phyloP scores from a whole-genome alignment of 2,888 invertebrate genomes.

The Melinaea marsaeus region DNA sequence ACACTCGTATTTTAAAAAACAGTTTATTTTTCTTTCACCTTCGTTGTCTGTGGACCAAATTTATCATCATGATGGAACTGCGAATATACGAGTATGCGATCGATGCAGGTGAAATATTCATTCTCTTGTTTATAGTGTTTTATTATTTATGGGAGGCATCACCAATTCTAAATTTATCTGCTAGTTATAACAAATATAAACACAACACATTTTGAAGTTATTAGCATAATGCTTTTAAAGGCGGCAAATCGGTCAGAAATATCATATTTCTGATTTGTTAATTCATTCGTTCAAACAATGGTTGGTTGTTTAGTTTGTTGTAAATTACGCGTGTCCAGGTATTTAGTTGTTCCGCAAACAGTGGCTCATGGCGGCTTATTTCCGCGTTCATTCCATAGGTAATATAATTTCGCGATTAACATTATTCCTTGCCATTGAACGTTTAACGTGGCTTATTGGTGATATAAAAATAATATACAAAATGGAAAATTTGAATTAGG shows the following conservation, averaged over 20 bases:
- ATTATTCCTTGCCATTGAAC: not conserved
- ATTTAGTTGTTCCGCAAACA: constrained; percentile 15
- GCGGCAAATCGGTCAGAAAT: constrained; percentile 1
- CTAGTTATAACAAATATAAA: too few relatives aligned
- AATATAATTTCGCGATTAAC: not conserved
- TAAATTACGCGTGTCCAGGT: constrained; percentile 25
- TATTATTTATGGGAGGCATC: too few relatives aligned
- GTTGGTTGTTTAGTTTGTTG: constrained; percentile 13
- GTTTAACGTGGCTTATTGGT: not conserved
- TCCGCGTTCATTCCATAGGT: constrained; percentile 4
- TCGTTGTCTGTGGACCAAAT: constrained; percentile 1
- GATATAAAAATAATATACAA: too few relatives aligned
- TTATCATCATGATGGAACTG: not conserved
- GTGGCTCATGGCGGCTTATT: not conserved
- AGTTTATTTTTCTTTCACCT: not conserved
- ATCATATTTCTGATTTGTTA: constrained; percentile 3
- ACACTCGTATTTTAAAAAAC: not conserved
- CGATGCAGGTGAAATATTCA: too few relatives aligned
- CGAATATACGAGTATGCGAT: not conserved
- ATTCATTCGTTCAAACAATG: not conserved
- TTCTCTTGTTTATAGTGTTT: too few relatives aligned
- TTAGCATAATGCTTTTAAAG: not conserved
- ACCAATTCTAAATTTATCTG: too few relatives aligned
- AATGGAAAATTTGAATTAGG: too few relatives aligned
- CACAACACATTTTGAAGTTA: not conserved